Evolutionary conservation across 2,797 vertebrate genomes (phyloP), one percentile per base, ranked within the genome.

Genomic region (Coranthus polyacanthus): DNA sequence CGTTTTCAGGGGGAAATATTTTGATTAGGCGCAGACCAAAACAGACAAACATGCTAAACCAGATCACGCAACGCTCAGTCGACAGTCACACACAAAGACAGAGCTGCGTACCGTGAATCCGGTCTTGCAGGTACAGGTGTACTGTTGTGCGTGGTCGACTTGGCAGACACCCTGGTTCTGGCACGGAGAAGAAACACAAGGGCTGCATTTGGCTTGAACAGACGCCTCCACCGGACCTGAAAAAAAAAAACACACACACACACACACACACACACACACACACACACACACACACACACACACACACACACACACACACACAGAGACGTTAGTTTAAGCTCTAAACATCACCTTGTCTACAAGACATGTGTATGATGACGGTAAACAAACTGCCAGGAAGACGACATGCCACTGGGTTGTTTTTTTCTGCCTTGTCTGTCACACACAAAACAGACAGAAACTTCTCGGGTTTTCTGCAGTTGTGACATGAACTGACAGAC

Each of bases 201-300:
- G 96, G 15, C 95, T 95, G 74, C 96, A 97, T 75, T 97, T 97
- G 78, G 93, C 94, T 90, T 93, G 95, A 41, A 97, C 70, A 0
- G 90, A 93, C 1, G 93, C 64, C 2, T 93, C 87, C 0, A 95
- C 93, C 0, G 93, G 89, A 41, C 86, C 91, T 92, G 76, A 9
- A 4, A 12, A 16, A 12, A n/a, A 0, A 9, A 62, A 21, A 66
- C 41, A 70, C 34, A 52, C 37, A 55, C 32, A 73, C 39, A 58
- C 61, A 72, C 44, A 68, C 41, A 72, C 18, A 49, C 4, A 57
- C 39, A 26, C 8, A 42, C 20, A 26, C 32, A 26, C 21, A 60
- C 45, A 13, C 34, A 16, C 29, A 51, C 29, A 57, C 57, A 49
- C 47, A 67, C 47, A 62, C 16, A 70, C 12, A 54, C 47, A 37